These are phyloP conservation scores for Galleria mellonella DNA, from an alignment of 1,140 invertebrate genomes.

Conservation along the genomic window DNA sequence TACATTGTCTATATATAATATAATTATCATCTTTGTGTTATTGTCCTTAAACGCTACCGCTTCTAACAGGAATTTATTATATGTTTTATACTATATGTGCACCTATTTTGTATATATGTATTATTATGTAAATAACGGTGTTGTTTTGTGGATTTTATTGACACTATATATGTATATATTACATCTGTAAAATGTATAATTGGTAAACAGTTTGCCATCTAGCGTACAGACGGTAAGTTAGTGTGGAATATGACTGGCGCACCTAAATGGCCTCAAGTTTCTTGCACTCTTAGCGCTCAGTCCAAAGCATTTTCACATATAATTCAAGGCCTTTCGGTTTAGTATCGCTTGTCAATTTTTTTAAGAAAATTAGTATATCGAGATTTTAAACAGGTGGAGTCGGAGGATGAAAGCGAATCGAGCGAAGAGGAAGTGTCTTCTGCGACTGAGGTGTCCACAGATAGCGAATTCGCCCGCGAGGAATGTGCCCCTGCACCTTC, in stretches of 20 bases:
- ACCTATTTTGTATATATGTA: constrained; percentile 11
- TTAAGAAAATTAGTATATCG: too few relatives aligned
- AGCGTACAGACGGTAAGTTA: constrained; percentile 41
- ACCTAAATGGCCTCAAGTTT: neutral
- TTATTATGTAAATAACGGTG: constrained; percentile 11
- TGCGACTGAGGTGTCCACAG: constrained; percentile 92
- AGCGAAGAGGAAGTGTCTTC: constrained; percentile 84
- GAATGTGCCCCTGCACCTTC: constrained; percentile 41
- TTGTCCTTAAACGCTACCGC: neutral
- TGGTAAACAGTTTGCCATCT: constrained; percentile 14
- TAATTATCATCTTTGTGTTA: neutral
- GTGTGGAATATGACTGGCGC: constrained; percentile 29
- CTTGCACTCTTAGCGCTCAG: too few relatives aligned
- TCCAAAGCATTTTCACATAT: neutral
- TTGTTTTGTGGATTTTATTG: constrained; percentile 7
- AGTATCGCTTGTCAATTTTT: neutral
- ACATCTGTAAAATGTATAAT: neutral
- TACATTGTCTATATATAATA: constrained; percentile 1
- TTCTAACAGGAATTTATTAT: neutral
- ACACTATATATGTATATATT: constrained; percentile 4
- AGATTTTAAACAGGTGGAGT: constrained; percentile 74
- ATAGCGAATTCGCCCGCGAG: constrained; percentile 92
- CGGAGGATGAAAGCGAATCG: constrained; percentile 79
- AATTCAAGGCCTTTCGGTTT: neutral
- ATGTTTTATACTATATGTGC: neutral